Conservation (phyloP, 64 coral and sea anemone genomes). For the Catalaphyllia jardinei region DNA sequence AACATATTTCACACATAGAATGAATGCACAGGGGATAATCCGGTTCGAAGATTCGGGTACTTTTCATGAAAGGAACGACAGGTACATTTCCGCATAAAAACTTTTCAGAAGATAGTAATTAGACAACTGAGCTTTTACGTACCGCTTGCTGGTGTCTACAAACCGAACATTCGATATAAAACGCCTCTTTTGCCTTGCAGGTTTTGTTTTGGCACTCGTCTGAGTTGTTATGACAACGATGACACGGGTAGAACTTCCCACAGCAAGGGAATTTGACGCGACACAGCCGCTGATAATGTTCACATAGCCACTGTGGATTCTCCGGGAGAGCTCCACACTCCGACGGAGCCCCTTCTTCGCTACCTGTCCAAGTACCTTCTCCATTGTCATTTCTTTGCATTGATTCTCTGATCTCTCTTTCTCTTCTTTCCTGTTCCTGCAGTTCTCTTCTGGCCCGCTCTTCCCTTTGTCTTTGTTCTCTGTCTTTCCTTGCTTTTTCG, state of each 20-base stretch:
- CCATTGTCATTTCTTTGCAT: background rate
- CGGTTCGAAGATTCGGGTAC: too few relatives aligned
- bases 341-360: background rate
- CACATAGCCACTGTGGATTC: slow-evolving; percentile 17
- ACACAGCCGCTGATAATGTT: slow-evolving; percentile 62
- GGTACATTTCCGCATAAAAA: background rate
- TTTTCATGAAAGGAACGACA: background rate
- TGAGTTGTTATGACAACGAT: slow-evolving; percentile 74
- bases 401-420: background rate
- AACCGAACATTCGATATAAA: slow-evolving; percentile 13
- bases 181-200: slow-evolving; percentile 26
- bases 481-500: background rate
- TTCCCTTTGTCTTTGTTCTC: slow-evolving; percentile 5
- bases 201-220: slow-evolving; percentile 10
- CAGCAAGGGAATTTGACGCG: slow-evolving; percentile 62
- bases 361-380: background rate
- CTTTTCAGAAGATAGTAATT: too few relatives aligned
- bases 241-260: slow-evolving; percentile 55
- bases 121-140: background rate
- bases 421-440: background rate
- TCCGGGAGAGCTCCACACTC: background rate
- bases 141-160: slow-evolving; percentile 49
- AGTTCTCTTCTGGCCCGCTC: background rate
- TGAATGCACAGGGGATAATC: too few relatives aligned
- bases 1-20: too few relatives aligned